phyloP scores from a whole-genome alignment of 2,797 vertebrate species.

The Lagodon rhomboides region DNA sequence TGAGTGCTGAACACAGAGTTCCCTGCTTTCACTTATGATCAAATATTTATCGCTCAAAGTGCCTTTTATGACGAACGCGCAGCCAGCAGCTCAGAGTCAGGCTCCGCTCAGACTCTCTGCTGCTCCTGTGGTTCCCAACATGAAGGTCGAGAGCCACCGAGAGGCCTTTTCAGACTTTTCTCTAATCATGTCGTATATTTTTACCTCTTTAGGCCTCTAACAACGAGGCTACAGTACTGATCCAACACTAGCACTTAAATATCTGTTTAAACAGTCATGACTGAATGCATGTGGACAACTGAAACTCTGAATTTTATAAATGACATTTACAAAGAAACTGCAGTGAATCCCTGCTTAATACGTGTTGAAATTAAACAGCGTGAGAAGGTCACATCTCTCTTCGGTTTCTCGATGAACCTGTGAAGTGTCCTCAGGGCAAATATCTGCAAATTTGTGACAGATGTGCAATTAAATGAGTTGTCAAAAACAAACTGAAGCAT shows the following conservation, averaged over 20 bases:
- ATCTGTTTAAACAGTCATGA: neutral
- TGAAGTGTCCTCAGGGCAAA: neutral
- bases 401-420: neutral
- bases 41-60: slow-evolving; percentile 73
- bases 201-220: neutral
- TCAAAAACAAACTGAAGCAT: neutral
- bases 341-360: neutral
- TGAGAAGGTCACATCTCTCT: neutral
- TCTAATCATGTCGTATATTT: neutral
- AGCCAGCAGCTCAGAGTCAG: neutral
- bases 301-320: neutral
- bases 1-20: slow-evolving; percentile 33
- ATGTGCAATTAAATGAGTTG: neutral
- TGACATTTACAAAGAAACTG: neutral
- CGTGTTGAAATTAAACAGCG: neutral
- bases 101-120: neutral
- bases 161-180: neutral
- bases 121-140: slow-evolving; percentile 8
- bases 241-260: neutral
- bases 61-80: slow-evolving; percentile 43
- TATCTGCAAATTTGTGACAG: neutral
- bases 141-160: neutral
- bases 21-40: slow-evolving; percentile 57
- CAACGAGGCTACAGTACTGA: neutral
- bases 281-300: neutral